Percentiles rank a stretch among this genome's conserved stretches.
Conservation (phyloP, 1,140 invertebrate species). For the Drosophila paulistorum region DNA sequence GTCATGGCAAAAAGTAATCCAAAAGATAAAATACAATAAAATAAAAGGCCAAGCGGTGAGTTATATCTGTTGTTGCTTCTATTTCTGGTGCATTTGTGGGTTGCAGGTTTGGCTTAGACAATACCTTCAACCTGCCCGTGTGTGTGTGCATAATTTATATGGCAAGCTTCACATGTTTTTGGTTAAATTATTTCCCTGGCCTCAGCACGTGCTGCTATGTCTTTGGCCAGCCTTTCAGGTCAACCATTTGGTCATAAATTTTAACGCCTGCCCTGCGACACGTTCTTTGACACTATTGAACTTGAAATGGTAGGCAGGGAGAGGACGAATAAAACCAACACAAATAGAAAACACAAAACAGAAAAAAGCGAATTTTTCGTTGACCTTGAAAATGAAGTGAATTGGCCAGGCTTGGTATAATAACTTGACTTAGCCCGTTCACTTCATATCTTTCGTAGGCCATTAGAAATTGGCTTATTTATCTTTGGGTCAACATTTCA, state of each 20-base stretch:
- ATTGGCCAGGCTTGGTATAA: neutral
- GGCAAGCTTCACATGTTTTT: constrained; percentile 77
- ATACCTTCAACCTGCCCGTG: constrained; percentile 63
- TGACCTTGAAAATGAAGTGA: constrained; percentile 57
- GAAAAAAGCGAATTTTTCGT: constrained; percentile 54
- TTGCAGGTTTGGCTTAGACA: constrained; percentile 66
- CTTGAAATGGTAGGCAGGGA: constrained; percentile 45
- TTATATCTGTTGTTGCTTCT: constrained; percentile 54
- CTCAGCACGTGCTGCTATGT: constrained; percentile 59
- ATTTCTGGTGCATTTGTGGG: constrained; percentile 51
- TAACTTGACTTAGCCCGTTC: constrained; percentile 3
- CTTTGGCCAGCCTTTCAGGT: constrained; percentile 59
- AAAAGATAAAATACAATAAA: constrained; percentile 82
- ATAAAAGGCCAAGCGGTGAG: constrained; percentile 78
- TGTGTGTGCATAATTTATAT: constrained; percentile 77
- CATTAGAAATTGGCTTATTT: constrained; percentile 13
- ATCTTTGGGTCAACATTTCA: constrained; percentile 11
- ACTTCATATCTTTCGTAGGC: constrained; percentile 19
- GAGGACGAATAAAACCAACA: too few species aligned
- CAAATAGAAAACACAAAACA: constrained; percentile 33
- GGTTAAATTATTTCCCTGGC: constrained; percentile 75
- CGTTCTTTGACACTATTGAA: constrained; percentile 79
- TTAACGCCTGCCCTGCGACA: constrained; percentile 75
- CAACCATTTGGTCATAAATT: constrained; percentile 78
- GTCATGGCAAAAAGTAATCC: constrained; percentile 81